Evolutionary conservation across 2,797 vertebrate species (phyloP).

Genomic region (Cynopterus sphinx): DNA sequence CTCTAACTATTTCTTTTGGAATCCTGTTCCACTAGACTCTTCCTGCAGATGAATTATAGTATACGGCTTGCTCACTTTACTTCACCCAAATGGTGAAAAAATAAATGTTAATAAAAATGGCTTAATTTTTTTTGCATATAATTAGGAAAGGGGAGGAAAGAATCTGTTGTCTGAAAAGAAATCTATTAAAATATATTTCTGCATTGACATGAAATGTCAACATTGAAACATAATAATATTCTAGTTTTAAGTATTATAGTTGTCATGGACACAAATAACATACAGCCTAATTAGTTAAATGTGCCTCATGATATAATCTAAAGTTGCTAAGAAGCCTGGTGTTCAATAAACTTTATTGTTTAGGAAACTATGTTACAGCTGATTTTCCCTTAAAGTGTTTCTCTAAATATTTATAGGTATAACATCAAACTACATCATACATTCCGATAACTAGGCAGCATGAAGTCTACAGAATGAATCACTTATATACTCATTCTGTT

Average conservation of each 20-base stretch:
- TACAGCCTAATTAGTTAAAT: not conserved
- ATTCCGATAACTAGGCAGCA: not conserved
- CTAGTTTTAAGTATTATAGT: not conserved
- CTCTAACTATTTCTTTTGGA: not conserved
- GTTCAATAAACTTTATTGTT: not conserved
- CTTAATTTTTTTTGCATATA: not conserved
- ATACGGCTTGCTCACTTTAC: not conserved
- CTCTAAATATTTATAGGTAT: not conserved
- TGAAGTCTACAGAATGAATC: not conserved
- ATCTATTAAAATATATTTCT: not conserved
- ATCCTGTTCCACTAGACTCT: not conserved
- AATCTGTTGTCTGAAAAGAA: not conserved
- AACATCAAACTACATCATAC: not conserved
- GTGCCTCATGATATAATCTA: constrained; percentile 36
- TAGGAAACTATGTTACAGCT: not conserved
- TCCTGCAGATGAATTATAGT: not conserved
- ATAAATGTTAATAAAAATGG: not conserved
- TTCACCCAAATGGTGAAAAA: not conserved
- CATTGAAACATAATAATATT: constrained; percentile 4
- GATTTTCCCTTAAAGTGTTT: not conserved
- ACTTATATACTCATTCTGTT: not conserved
- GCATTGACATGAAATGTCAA: not conserved
- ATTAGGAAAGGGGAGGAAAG: not conserved
- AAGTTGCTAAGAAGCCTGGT: constrained; percentile 6
- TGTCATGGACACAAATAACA: constrained; percentile 40